Evolutionary conservation across 1,140 invertebrate species (phyloP).

Genomic region (Portunus trituberculatus): DNA sequence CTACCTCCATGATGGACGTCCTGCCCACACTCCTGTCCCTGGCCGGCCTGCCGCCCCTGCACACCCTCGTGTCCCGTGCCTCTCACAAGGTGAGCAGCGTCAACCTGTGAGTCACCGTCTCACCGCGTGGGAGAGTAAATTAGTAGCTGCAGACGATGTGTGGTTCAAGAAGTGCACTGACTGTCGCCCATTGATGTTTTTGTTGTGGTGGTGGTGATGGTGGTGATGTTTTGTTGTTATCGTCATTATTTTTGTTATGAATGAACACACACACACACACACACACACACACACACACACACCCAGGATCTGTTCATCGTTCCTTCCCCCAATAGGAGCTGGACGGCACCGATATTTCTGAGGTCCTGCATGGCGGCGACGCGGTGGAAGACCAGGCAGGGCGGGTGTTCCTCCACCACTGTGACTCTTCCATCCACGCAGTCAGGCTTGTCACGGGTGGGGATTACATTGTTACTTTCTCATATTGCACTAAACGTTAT

Average conservation of each 20-base stretch:
- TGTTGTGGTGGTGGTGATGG: too few species aligned
- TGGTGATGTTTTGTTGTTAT: too few species aligned
- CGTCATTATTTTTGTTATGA: too few species aligned
- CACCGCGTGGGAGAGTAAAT: too few species aligned
- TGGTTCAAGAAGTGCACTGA: too few species aligned
- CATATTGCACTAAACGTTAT: not conserved
- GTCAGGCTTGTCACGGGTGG: conserved; percentile 52
- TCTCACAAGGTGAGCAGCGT: conserved; percentile 5
- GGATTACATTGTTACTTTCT: not conserved
- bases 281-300: too few species aligned
- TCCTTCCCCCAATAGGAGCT: conserved; percentile 37
- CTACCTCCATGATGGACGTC: conserved; percentile 81
- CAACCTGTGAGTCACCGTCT: too few species aligned
- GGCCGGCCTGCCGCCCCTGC: conserved; percentile 43
- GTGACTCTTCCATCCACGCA: not conserved
- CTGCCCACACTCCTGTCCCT: conserved; percentile 79
- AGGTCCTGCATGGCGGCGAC: conserved; percentile 39
- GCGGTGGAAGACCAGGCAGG: not conserved
- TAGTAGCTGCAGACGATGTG: too few species aligned
- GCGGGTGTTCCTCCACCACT: conserved; percentile 54
- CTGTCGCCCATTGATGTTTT: too few species aligned
- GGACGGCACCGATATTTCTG: conserved; percentile 48
- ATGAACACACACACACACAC: too few species aligned
- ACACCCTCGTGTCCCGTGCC: not conserved
- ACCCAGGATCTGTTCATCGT: too few species aligned